phyloP scores from a whole-genome alignment of 2,113 vertebrate genomes.

The Hydrolagus affinis region DNA sequence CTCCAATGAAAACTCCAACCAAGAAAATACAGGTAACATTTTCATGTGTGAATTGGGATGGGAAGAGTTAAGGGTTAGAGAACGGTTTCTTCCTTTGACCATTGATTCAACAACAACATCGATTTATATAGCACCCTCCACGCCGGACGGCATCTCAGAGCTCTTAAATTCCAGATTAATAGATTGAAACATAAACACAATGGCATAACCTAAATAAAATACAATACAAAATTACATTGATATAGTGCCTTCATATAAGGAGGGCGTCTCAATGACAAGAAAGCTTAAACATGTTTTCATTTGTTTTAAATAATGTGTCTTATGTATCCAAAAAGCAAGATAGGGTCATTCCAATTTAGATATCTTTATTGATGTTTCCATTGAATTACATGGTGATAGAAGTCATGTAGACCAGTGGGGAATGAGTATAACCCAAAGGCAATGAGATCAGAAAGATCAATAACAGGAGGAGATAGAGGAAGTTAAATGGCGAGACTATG shows the following conservation, averaged over 20 bases:
- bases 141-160: no score
- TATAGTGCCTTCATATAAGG: no score
- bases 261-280: no score
- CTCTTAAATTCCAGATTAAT: not conserved
- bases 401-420: not conserved
- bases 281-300: no score
- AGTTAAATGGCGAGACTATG: not conserved
- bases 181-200: not conserved
- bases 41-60: not conserved
- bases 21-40: not conserved
- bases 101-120: no score
- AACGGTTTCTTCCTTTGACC: not conserved
- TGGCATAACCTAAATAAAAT: no score
- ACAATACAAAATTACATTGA: no score
- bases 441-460: not conserved
- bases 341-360: not conserved
- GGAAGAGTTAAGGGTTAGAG: not conserved
- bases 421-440: not conserved
- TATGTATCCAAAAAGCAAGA: not conserved
- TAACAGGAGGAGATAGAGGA: not conserved
- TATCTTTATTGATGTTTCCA: not conserved
- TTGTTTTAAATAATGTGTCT: no score
- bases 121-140: no score
- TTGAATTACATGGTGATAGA: not conserved
- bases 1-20: not conserved